phyloP scores from a whole-genome alignment of 2,888 invertebrate genomes.

The Chalcis sispes region DNA sequence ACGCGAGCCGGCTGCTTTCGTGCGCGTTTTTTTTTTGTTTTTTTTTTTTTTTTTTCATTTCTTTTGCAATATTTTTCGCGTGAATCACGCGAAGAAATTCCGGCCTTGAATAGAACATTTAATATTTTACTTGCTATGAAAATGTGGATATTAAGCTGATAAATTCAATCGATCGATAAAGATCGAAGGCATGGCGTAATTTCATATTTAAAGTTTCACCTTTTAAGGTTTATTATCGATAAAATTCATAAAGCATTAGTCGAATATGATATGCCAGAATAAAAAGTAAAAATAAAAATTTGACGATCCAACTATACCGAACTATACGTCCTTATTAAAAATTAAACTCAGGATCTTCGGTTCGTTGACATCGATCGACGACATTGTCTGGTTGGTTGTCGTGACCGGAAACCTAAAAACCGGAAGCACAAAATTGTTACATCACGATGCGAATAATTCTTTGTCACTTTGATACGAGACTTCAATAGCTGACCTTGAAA shows the following conservation, averaged over 20 bases:
- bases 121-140: no score
- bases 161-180: no score
- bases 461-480: background rate
- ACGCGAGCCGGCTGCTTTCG: background rate
- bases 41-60: background rate
- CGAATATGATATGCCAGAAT: no score
- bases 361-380: constrained; percentile 63
- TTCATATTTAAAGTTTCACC: no score
- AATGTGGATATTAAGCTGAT: no score
- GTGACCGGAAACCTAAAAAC: constrained; percentile 64
- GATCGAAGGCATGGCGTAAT: no score
- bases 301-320: no score
- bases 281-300: no score
- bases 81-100: constrained; percentile 33
- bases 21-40: background rate
- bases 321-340: background rate
- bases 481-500: background rate
- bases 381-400: constrained; percentile 61
- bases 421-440: constrained; percentile 64
- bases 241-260: no score
- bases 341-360: constrained; percentile 32
- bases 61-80: constrained; percentile 14
- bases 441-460: constrained; percentile 41
- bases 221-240: no score
- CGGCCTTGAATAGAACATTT: constrained; percentile 22